A percentile compares a stretch with the other conserved stretches of the same genome.
These are phyloP conservation scores for Characodon lateralis DNA, from an alignment of 2,797 vertebrate genomes.

Conservation along the genomic window DNA sequence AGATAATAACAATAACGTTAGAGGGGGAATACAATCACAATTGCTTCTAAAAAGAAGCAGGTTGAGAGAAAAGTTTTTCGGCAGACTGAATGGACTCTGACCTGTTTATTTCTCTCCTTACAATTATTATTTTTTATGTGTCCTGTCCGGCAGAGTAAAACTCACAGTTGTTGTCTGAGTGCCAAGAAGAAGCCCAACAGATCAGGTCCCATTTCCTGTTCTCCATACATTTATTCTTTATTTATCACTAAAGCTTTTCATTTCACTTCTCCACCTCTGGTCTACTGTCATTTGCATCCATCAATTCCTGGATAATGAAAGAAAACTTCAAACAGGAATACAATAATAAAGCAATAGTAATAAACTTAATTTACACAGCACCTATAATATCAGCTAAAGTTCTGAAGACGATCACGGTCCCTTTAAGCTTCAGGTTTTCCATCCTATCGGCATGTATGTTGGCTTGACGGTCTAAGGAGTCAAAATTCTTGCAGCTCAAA, in stretches of 20 bases:
- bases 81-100: not conserved
- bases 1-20: not conserved
- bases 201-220: too few relatives aligned
- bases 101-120: not conserved
- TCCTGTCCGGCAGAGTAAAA: too few relatives aligned
- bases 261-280: not conserved
- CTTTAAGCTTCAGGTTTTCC: not conserved
- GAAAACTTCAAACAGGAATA: not conserved
- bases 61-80: not conserved
- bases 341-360: not conserved
- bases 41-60: not conserved
- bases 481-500: not conserved
- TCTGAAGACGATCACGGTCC: not conserved
- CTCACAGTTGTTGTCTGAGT: too few relatives aligned
- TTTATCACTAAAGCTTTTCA: not conserved
- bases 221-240: too few relatives aligned
- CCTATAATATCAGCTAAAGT: not conserved
- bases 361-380: not conserved
- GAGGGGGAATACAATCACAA: not conserved
- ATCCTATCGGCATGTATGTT: not conserved
- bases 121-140: not conserved
- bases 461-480: not conserved
- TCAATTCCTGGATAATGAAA: not conserved
- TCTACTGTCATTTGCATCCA: not conserved
- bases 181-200: too few relatives aligned